Percentiles rank a stretch among this genome's conserved stretches.
These are phyloP conservation scores for Engystomops pustulosus DNA, from an alignment of 2,113 vertebrate genomes.

Conservation along the genomic window DNA sequence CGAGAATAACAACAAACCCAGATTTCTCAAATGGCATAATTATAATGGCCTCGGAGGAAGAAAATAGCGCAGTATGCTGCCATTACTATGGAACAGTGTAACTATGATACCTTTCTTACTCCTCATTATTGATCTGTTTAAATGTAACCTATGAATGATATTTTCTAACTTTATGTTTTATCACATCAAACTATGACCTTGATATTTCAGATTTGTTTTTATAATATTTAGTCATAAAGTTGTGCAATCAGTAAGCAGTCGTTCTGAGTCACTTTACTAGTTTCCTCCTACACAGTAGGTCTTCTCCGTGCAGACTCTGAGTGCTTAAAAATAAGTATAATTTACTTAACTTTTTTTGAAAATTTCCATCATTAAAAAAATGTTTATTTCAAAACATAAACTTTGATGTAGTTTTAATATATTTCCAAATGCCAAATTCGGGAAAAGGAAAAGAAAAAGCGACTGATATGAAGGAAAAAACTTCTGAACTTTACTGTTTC, in stretches of 20 bases:
- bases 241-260: background rate
- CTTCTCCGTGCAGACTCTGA: background rate
- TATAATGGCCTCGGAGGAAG: too few species aligned
- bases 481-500: background rate
- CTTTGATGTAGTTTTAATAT: background rate
- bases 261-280: slow-evolving; percentile 25
- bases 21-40: too few species aligned
- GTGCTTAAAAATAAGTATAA: background rate
- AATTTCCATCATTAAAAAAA: slow-evolving; percentile 22
- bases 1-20: too few species aligned
- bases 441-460: background rate
- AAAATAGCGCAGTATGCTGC: too few species aligned
- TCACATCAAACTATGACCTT: slow-evolving; percentile 13
- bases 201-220: slow-evolving; percentile 30
- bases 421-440: background rate
- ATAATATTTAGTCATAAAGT: slow-evolving; percentile 26
- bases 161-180: background rate
- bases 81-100: too few species aligned
- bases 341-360: slow-evolving; percentile 26
- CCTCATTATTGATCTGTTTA: background rate
- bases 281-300: slow-evolving; percentile 14
- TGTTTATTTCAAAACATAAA: slow-evolving; percentile 30
- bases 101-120: too few species aligned
- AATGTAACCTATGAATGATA: background rate
- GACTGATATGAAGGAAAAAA: background rate